Evolutionary conservation across 2,113 vertebrate genomes (phyloP).

Genomic region (Scopus umbretta): DNA sequence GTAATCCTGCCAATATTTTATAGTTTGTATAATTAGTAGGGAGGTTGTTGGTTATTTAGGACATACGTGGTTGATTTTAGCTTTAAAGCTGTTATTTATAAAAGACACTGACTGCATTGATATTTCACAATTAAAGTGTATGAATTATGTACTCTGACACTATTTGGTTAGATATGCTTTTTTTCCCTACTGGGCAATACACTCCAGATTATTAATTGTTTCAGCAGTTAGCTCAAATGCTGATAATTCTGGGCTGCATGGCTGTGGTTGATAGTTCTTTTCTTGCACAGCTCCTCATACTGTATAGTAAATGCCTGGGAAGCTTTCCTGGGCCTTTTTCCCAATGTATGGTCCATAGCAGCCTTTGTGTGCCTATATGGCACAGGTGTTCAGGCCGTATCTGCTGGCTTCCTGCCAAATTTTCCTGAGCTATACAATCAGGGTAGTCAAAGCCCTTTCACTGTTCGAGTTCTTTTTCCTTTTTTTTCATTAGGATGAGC

Average conservation of each 20-base stretch:
- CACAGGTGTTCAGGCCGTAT: slow-evolving; percentile 40
- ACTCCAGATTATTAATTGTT: background rate
- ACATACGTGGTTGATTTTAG: background rate
- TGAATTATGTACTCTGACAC: background rate
- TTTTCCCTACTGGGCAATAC: background rate
- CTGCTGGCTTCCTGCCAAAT: slow-evolving; percentile 7
- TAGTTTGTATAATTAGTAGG: background rate
- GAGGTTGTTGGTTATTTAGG: background rate
- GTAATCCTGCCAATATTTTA: background rate
- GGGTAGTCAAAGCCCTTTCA: slow-evolving; percentile 46
- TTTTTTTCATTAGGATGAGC: background rate
- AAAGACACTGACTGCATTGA: background rate
- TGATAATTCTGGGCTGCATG: background rate
- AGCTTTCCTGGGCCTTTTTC: slow-evolving; percentile 16
- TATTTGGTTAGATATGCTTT: background rate
- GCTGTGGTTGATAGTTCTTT: background rate
- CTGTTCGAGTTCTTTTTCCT: background rate
- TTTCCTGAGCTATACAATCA: slow-evolving; percentile 16
- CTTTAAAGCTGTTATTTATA: background rate
- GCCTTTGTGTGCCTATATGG: slow-evolving; percentile 33
- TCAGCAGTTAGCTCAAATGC: background rate
- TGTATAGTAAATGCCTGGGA: background rate
- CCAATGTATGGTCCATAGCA: slow-evolving; percentile 13
- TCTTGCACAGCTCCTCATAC: background rate
- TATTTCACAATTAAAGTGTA: background rate